These are phyloP conservation scores for Lasioglossum lativentre DNA, from an alignment of 2,888 invertebrate species.

Conservation along the genomic window DNA sequence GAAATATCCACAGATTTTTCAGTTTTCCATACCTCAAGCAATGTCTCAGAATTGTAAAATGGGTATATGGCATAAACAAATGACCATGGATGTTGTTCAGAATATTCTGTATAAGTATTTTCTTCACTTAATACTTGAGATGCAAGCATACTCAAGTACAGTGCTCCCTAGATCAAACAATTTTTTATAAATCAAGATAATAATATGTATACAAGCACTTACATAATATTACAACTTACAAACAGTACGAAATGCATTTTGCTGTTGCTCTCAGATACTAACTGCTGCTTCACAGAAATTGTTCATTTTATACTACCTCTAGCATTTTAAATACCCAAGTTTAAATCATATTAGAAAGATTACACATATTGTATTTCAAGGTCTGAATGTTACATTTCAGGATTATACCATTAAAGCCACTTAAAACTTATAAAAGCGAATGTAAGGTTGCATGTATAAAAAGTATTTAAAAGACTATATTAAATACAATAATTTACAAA, in stretches of 20 bases:
- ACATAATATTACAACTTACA: slow-evolving; percentile 46
- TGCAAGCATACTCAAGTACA: slow-evolving; percentile 44
- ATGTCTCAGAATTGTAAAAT: slow-evolving; percentile 67
- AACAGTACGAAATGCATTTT: slow-evolving; percentile 53
- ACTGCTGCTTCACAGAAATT: slow-evolving; percentile 18
- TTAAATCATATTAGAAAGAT: slow-evolving; percentile 45
- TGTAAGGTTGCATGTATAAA: background rate
- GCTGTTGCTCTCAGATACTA: slow-evolving; percentile 10
- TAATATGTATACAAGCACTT: background rate
- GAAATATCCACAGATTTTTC: slow-evolving; percentile 52
- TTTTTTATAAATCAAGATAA: background rate
- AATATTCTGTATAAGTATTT: slow-evolving; percentile 47
- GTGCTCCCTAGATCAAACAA: slow-evolving; percentile 46
- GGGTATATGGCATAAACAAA: slow-evolving; percentile 69
- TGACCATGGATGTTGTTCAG: slow-evolving; percentile 63
- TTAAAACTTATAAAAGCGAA: slow-evolving; percentile 9
- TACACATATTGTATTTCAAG: slow-evolving; percentile 63
- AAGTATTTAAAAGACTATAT: slow-evolving; percentile 13
- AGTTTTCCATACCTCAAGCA: slow-evolving; percentile 60
- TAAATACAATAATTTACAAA: slow-evolving; percentile 45
- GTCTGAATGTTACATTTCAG: slow-evolving; percentile 18
- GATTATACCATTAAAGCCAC: slow-evolving; percentile 40
- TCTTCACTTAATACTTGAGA: slow-evolving; percentile 50
- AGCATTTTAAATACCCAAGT: slow-evolving; percentile 27
- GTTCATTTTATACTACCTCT: slow-evolving; percentile 43